Evolutionary conservation across 2,113 vertebrate genomes (phyloP), one percentile per base, ranked within the genome.

Genomic region (Elachura formosa): DNA sequence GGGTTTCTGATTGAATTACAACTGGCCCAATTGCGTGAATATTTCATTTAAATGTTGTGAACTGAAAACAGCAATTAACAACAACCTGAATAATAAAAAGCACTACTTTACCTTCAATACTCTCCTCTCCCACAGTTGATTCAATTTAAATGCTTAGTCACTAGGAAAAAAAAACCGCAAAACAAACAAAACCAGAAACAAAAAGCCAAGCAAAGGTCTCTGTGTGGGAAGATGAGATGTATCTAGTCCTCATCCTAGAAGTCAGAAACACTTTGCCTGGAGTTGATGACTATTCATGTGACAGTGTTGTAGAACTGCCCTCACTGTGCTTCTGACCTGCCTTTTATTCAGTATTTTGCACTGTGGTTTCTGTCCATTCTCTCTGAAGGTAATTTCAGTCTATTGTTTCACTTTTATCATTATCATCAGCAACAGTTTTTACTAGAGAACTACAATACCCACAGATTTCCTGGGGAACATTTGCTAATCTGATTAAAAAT

Each of bases 61-160:
- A 89, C 31, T 95, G 90, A 96, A 96, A 94, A 93, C 91, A 93
- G 36, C 94, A 86, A 94, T 93, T 92, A 85, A 77, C 2, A 4
- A 90, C 84, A 94, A 83, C 83, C 78, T 94, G 94, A 86, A 88
- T 96, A 94, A 94, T 86, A 74, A 80, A 52, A 96, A 95, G 55
- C 76, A 67, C 55, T 89, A 66, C 90, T 86, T 96, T 90, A 96
- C 76, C 84, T 96, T 97, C 95, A 94, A 52, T 59, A 82, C 31
- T 58, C 55, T 86, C 86, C 75, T 95, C 68, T 93, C 81, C 46
- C 74, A 51, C 43, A 64, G 88, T 7, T 91, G 64, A 93, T 89
- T 93, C 77, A 89, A 94, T 87, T 89, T 46, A 77, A 76, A 81
- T 87, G 80, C 84, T 94, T 87, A 94, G 68, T 92, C 87, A 89